Evolutionary conservation across 2,797 vertebrate genomes (phyloP).

Genomic region (Enteromius argenteus): DNA sequence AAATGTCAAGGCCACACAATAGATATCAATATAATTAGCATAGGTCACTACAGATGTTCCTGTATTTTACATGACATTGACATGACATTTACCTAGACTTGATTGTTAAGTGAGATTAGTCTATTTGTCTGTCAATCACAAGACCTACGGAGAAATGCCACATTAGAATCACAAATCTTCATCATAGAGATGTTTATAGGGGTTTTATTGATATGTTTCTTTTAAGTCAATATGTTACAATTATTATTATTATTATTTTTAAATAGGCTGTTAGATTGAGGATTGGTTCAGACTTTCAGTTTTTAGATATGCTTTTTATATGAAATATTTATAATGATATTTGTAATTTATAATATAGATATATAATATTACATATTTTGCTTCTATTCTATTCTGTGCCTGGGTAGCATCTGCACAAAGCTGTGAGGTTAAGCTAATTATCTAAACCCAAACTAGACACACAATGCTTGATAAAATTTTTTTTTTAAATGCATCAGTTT

Average conservation of each 20-base stretch:
- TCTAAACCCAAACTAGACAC: not conserved
- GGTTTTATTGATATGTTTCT: not conserved
- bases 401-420: not conserved
- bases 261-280: not conserved
- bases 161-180: conserved; percentile 29
- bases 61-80: conserved; percentile 26
- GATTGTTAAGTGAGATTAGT: conserved; percentile 17
- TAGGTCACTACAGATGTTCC: conserved; percentile 14
- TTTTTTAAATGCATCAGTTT: not conserved
- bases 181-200: not conserved
- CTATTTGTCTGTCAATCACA: conserved; percentile 37
- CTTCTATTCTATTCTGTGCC: not conserved
- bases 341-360: not conserved
- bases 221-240: not conserved
- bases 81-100: conserved; percentile 32
- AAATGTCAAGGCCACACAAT: conserved; percentile 3
- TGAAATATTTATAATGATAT: not conserved
- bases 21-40: not conserved
- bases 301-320: not conserved
- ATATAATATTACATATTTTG: not conserved
- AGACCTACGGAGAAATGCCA: conserved; percentile 7
- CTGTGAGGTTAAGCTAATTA: not conserved
- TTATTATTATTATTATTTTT: not conserved
- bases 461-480: not conserved
- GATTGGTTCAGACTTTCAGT: not conserved